Conservation (phyloP, 2,113 vertebrate genomes). For the Neolamprologus longior region DNA sequence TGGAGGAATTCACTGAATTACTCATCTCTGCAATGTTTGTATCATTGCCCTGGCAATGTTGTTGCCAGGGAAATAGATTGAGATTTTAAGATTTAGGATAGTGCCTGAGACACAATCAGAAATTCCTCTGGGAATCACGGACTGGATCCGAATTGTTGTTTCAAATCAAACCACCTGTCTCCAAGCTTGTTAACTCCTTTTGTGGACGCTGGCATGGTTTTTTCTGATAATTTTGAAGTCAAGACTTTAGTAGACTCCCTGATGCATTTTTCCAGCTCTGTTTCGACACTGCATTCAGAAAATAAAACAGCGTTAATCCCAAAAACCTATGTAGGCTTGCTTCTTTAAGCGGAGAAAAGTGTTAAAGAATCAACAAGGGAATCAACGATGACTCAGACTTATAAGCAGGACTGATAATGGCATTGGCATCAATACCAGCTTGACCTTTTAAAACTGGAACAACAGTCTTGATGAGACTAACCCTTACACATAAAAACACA, state of each 20-base stretch:
- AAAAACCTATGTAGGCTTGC: not conserved
- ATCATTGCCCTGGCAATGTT: not conserved
- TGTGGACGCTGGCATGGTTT: fast-evolving
- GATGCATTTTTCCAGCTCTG: not conserved
- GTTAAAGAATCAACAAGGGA: not conserved
- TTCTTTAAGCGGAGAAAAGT: not conserved
- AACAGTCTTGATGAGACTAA: not conserved
- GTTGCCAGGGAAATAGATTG: not conserved
- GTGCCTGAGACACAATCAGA: not conserved
- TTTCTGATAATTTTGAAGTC: not conserved
- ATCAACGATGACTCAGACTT: not conserved
- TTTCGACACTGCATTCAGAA: fast-evolving
- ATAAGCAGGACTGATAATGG: not conserved
- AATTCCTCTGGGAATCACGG: not conserved
- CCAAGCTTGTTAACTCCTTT: not conserved
- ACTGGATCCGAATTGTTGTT: not conserved
- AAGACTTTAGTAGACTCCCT: not conserved
- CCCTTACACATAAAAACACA: not conserved
- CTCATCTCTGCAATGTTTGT: not conserved
- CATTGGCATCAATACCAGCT: not conserved
- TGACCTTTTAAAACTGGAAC: not conserved
- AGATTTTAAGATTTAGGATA: not conserved
- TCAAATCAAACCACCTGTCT: not conserved
- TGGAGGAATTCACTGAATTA: not conserved
- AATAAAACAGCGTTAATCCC: not conserved